These are phyloP conservation scores for Spheniscus mendiculus DNA, from an alignment of 2,113 vertebrate genomes.

Conservation along the genomic window DNA sequence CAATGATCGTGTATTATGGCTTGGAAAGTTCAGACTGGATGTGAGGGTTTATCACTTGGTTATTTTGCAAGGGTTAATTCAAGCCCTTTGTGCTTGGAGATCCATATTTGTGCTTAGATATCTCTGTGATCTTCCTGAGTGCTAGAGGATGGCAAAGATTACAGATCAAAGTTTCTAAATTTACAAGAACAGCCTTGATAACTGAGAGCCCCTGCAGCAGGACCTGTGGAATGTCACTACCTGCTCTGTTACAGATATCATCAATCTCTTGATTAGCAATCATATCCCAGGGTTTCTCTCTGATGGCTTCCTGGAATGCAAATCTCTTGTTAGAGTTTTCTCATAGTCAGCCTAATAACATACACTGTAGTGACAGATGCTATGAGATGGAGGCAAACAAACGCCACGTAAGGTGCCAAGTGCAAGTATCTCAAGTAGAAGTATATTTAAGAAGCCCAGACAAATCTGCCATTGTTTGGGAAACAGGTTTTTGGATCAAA, in stretches of 20 bases:
- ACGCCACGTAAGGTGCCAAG: rapidly evolving
- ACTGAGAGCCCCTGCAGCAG: not conserved
- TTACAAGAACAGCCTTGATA: not conserved
- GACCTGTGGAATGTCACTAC: not conserved
- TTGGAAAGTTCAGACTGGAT: not conserved
- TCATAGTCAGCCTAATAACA: not conserved
- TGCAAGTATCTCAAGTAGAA: not conserved
- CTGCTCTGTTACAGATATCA: not conserved
- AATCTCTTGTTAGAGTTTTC: not conserved
- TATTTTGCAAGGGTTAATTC: not conserved
- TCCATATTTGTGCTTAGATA: not conserved
- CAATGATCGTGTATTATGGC: rapidly evolving
- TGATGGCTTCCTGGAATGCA: not conserved
- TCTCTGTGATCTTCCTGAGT: not conserved
- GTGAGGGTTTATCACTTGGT: not conserved
- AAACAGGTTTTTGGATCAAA: not conserved
- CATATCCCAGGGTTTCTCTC: not conserved
- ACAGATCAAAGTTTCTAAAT: not conserved
- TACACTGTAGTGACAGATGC: not conserved
- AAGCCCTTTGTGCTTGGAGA: not conserved
- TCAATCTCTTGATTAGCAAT: not conserved
- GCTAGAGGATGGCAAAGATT: not conserved
- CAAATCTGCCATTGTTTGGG: not conserved
- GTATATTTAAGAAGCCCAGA: not conserved
- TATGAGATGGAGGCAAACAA: not conserved